Evolutionary conservation across 1,140 invertebrate species (phyloP), one percentile per base, ranked within the genome.

Genomic region (Araneus ventricosus): DNA sequence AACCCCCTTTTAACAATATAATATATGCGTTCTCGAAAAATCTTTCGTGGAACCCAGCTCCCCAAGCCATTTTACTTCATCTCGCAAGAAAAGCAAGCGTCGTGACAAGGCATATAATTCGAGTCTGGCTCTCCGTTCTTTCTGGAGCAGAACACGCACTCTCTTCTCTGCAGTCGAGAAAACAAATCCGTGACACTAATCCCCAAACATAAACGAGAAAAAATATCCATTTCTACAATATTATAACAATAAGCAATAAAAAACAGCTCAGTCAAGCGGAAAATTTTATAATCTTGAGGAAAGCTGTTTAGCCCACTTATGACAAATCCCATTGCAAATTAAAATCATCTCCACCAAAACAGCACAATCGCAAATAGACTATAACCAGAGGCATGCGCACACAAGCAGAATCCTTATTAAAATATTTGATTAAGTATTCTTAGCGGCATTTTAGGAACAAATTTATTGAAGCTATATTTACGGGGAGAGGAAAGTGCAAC

Each of bases 401-500:
- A 34, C 67, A 75, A 75, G 14, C 0, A 39, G 39, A 37, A 17
- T 30, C 3, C 17, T 80, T 80, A 80, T 22, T 1, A 17, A 34
- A 41, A 24, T 2, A 20, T 79, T 30, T 10, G 17, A 24, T 24
- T 6, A 39, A 20, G 10, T 20, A 45, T 8, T 17, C 24, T 41
- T 41, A 24, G 4, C 37, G 1, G 52, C 22, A 37, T 22, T 86
- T 41, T 1, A 86, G 10, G 61, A 10, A 6, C 24, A n/a, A 84
- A 84, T 27, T 45, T 39, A 84, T 41, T 82, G 5, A 41, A 45
- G 41, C 39, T 41, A 1, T 7, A 45, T 37, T 82, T 2, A 27
- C 37, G 4, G 8, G 14, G 34, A 39, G 22, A 45, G 61, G 61
- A 70, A 88, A 88, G 86, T 70, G 86, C 86, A 88, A 88, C 67